These are phyloP conservation scores for Oreochromis niloticus DNA, from an alignment of 2,113 vertebrate genomes.

Conservation along the genomic window DNA sequence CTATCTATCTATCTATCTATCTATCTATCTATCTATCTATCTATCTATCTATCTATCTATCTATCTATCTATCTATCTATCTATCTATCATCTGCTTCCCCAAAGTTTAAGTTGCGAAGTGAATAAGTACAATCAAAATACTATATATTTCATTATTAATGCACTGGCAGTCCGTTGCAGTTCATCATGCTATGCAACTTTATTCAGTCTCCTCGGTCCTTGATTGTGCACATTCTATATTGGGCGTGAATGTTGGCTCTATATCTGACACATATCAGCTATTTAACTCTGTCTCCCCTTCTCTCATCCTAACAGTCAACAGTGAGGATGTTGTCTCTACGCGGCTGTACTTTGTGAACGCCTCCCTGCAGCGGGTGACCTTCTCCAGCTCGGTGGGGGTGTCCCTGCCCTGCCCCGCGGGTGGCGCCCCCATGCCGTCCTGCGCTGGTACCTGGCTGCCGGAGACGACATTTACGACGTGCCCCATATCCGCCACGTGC, in stretches of 20 bases:
- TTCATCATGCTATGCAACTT: not conserved
- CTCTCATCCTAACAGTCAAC: slow-evolving; percentile 72
- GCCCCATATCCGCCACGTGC: slow-evolving; percentile 96
- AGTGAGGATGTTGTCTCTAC: slow-evolving; percentile 93
- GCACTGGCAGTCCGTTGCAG: not conserved
- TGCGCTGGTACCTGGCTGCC: slow-evolving; percentile 98
- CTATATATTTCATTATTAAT: not conserved
- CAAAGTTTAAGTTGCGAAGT: not conserved
- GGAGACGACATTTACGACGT: slow-evolving; percentile 99
- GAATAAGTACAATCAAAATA: not conserved
- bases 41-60: not conserved
- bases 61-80: not conserved
- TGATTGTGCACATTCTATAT: not conserved
- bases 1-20: no score
- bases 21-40: not conserved
- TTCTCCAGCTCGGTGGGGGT: slow-evolving; percentile 95
- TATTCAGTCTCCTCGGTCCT: not conserved
- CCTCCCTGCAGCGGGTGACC: slow-evolving; percentile 97
- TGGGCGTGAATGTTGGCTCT: slow-evolving; percentile 73
- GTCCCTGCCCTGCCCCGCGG: slow-evolving; percentile 97
- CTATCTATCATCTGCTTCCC: not conserved
- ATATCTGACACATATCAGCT: slow-evolving; percentile 85
- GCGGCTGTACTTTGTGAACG: slow-evolving; percentile 99
- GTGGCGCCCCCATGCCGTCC: slow-evolving; percentile 91
- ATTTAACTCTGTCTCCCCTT: slow-evolving; percentile 81